These are phyloP conservation scores for Ostrea denselamellosa DNA, from an alignment of 1,140 invertebrate species.

Conservation along the genomic window DNA sequence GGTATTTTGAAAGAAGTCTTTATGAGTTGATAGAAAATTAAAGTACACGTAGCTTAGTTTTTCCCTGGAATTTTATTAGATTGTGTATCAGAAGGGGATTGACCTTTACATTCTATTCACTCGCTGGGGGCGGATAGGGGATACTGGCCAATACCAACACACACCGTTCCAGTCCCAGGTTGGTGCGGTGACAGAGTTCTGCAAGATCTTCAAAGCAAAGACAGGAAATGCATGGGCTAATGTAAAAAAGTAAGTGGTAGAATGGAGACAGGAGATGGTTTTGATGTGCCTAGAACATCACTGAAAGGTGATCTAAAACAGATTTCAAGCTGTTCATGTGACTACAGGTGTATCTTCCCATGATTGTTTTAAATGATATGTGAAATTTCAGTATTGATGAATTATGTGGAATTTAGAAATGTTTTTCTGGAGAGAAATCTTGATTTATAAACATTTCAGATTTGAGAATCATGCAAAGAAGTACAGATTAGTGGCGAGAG, in stretches of 20 bases:
- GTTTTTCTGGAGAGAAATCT: too few species aligned
- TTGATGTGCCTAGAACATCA: too few species aligned
- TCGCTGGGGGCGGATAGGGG: conserved; percentile 82
- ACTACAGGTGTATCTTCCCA: too few species aligned
- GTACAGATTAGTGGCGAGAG: conserved; percentile 79
- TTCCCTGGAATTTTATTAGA: conserved; percentile 59
- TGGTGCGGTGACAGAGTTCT: conserved; percentile 81
- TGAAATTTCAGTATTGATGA: too few species aligned
- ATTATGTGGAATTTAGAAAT: too few species aligned
- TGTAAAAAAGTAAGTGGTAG: conserved; percentile 72
- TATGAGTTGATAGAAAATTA: background rate
- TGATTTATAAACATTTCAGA: conserved; percentile 52
- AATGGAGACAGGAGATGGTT: too few species aligned
- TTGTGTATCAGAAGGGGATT: conserved; percentile 79
- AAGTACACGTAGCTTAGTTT: background rate
- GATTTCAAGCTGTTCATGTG: too few species aligned
- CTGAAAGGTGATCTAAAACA: too few species aligned
- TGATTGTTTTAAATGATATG: too few species aligned
- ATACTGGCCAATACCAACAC: conserved; percentile 80
- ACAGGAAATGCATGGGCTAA: conserved; percentile 81
- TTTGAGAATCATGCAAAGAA: conserved; percentile 78
- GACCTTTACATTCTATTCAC: conserved; percentile 81
- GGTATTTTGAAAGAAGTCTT: too few species aligned
- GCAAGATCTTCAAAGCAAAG: conserved; percentile 81
- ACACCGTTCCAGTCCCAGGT: conserved; percentile 79